Percentiles rank a stretch among this genome's conserved stretches.
phyloP scores from a whole-genome alignment of 2,113 vertebrate species.

The Dolichotis patagonum region DNA sequence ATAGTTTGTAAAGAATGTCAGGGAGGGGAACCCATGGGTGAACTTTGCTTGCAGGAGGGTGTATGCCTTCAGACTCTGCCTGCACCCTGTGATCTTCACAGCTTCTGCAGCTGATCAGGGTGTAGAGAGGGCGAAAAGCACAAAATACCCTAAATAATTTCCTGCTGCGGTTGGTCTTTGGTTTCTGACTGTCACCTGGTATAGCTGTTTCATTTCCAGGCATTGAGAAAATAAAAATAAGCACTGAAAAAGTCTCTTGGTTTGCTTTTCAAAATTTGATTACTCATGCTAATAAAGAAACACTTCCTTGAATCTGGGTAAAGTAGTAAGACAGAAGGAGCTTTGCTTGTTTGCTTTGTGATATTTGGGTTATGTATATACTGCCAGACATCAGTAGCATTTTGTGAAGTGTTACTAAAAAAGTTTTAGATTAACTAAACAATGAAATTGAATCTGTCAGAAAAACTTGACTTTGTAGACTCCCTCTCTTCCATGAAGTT shows the following conservation, averaged over 20 bases:
- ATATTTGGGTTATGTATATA: conserved; percentile 8
- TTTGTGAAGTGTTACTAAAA: conserved; percentile 32
- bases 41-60: conserved; percentile 23
- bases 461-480: conserved; percentile 23
- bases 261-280: conserved; percentile 66
- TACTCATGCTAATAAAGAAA: neutral
- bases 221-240: conserved; percentile 72
- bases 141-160: conserved; percentile 74
- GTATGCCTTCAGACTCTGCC: conserved; percentile 47
- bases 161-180: conserved; percentile 74
- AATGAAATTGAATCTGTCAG: neutral
- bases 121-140: conserved; percentile 46
- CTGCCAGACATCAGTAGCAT: conserved; percentile 25
- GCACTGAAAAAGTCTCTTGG: conserved; percentile 58
- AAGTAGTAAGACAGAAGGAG: conserved; percentile 56
- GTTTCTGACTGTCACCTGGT: conserved; percentile 80
- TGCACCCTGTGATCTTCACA: conserved; percentile 61
- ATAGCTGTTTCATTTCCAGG: conserved; percentile 73
- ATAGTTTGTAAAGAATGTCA: conserved; percentile 30
- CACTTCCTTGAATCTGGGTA: conserved; percentile 20
- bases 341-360: conserved; percentile 53
- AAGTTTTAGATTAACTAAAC: neutral
- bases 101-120: conserved; percentile 62
- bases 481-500: neutral
- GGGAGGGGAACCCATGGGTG: neutral